Base-by-base conservation (phyloP, 2,113 vertebrate genomes). In the Orientallactaga bullata region DNA sequence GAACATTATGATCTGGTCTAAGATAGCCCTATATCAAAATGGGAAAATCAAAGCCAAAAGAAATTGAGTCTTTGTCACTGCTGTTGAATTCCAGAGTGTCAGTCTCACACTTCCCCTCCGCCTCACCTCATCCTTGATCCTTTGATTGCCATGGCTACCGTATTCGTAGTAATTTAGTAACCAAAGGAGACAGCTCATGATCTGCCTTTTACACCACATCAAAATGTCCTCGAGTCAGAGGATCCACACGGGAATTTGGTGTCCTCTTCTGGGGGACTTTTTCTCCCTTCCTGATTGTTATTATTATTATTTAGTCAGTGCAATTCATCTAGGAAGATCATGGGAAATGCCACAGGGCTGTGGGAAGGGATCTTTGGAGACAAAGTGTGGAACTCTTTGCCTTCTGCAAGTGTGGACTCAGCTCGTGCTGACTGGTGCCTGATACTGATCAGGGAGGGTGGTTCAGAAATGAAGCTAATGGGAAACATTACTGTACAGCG, bases 291-390 rank as follows among this genome's bases (percentile, higher is more conserved):
- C n/a, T n/a, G n/a, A n/a, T n/a, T 8, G 74, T 24, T 83, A 61
- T n/a, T n/a, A 79, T 76, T 78, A 86, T 92, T 87, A 47, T 80
- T 39, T 76, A 85, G 15, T 83, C 72, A 91, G 55, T 77, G 9
- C n/a, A 88, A 18, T 55, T 89, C 23, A 39, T 82, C 73, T 69
- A 21, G 24, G 28, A 72, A 94, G 68, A 51, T 60, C 23, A 63
- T 0, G 3, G n/a, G 30, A 23, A 23, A 28, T 11, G n/a, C 10
- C 60, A 79, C 26, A 82, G 72, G 65, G 11, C 2, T 0, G n/a
- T 24, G 80, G 77, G 7, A 68, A 90, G 88, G 26, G 37, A 18
- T 73, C 23, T 69, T 39, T 58, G 18, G 86, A 81, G 35, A 32
- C 1, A 69, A 60, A 68, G 35, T 13, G 2, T 16, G 26, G 30